Evolutionary conservation across 2,113 vertebrate genomes (phyloP), one percentile per base, ranked within the genome.

Genomic region (Microcebus griseorufus): DNA sequence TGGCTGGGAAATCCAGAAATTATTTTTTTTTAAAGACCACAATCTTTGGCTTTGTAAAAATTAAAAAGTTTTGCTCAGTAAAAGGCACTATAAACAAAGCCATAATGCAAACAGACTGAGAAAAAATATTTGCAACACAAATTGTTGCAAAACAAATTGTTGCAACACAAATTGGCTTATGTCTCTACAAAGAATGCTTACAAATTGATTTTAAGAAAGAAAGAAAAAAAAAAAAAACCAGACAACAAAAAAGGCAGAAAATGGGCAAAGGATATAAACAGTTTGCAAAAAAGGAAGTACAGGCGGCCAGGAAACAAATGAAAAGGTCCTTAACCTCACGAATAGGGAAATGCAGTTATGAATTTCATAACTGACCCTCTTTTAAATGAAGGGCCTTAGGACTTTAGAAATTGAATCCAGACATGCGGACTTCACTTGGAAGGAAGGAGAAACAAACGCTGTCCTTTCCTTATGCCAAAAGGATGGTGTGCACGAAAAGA

Each of bases 151-250:
- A 93, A 81, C 39, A 51, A 89, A 87, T 79, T 34, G 16, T 93
- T 87, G 65, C 76, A 14, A 82, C 95, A 82, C n/a, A 48, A 45
- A 65, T 62, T 88, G 82, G 60, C 92, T 67, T 5, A 55, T 48
- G 18, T 72, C n/a, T 22, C 67, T 78, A 62, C 60, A 93, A 96
- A 94, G 84, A 80, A 60, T n/a, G 70, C 94, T 87, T 64, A 87
- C 62, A 82, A 82, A 73, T 84, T 42, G 25, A 42, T 69, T 55
- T 88, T 27, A 25, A 62, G 3, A 42, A 55, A 18, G 22, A 22
- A 25, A 62, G 3, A 42, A 55, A 18, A 22, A 22, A n/a, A n/a
- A 22, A n/a, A n/a, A n/a, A n/a, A n/a, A n/a, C n/a, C n/a, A n/a
- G n/a, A n/a, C n/a, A n/a, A n/a, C n/a, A n/a, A n/a, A n/a, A n/a